phyloP scores from a whole-genome alignment of 2,113 vertebrate genomes.

The Dolichallabes microphthalmus region DNA sequence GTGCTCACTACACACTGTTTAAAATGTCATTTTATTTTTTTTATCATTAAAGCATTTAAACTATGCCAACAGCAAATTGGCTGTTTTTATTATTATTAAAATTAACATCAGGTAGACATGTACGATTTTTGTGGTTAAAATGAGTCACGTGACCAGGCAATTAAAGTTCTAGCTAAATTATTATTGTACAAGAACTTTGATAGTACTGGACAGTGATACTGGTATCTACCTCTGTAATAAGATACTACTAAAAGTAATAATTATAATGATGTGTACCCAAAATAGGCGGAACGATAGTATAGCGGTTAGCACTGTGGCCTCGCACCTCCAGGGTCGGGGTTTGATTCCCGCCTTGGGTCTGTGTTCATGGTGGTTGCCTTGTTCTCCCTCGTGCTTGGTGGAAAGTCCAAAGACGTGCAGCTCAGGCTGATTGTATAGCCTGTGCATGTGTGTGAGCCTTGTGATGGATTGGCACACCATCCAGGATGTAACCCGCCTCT shows the following conservation, averaged over 20 bases:
- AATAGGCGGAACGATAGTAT: too few relatives aligned
- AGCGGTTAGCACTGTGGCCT: too few relatives aligned
- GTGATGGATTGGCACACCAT: too few relatives aligned
- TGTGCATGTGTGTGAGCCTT: too few relatives aligned
- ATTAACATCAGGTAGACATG: not conserved
- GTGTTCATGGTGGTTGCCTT: too few relatives aligned
- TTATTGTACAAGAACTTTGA: too few relatives aligned
- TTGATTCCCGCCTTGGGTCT: too few relatives aligned
- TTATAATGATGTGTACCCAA: not conserved
- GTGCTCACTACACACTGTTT: not conserved
- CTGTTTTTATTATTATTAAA: not conserved
- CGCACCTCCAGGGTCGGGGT: too few relatives aligned
- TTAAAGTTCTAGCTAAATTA: not conserved
- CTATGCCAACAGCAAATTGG: not conserved
- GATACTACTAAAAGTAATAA: not conserved
- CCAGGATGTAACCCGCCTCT: too few relatives aligned
- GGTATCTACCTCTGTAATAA: not conserved
- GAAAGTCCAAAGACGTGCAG: too few relatives aligned
- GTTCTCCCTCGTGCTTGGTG: too few relatives aligned
- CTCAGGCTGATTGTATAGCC: too few relatives aligned
- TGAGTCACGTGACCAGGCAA: not conserved
- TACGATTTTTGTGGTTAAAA: not conserved
- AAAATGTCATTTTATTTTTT: not conserved
- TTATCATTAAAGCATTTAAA: not conserved
- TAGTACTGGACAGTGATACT: not conserved